These are phyloP conservation scores for Morelia viridis DNA, from an alignment of 2,797 vertebrate genomes.

Conservation along the genomic window DNA sequence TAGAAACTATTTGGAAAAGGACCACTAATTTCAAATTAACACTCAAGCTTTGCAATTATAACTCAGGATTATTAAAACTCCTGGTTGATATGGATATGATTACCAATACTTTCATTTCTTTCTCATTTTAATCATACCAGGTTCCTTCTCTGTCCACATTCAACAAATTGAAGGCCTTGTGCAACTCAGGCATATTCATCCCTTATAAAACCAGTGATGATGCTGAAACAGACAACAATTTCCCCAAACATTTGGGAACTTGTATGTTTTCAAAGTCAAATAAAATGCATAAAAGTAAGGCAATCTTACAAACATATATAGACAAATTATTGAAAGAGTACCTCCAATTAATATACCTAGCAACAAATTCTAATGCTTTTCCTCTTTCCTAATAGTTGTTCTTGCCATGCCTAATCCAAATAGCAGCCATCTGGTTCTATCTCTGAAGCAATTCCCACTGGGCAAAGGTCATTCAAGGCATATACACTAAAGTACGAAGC, in stretches of 20 bases:
- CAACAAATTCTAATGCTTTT: neutral
- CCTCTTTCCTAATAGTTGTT: neutral
- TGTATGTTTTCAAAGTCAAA: neutral
- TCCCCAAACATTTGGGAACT: neutral
- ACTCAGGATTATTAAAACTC: neutral
- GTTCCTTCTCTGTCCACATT: neutral
- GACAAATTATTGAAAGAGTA: neutral
- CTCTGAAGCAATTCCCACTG: conserved; percentile 24
- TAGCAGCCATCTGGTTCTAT: conserved; percentile 40
- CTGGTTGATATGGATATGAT: no score
- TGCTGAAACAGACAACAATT: neutral
- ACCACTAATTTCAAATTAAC: neutral
- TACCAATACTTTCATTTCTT: neutral
- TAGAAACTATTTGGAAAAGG: neutral
- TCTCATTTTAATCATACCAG: neutral
- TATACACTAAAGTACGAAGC: neutral
- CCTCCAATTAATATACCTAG: neutral
- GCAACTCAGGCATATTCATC: neutral
- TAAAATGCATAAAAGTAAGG: neutral
- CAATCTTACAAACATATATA: neutral
- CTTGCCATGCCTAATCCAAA: conserved; percentile 5
- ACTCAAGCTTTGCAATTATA: neutral
- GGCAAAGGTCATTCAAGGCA: conserved; percentile 31
- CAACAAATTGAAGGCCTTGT: neutral
- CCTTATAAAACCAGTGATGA: neutral